A percentile compares a stretch with the other conserved stretches of the same genome.
Evolutionary conservation across 1,140 invertebrate genomes (phyloP).

Genomic region (Drosophila tristis): DNA sequence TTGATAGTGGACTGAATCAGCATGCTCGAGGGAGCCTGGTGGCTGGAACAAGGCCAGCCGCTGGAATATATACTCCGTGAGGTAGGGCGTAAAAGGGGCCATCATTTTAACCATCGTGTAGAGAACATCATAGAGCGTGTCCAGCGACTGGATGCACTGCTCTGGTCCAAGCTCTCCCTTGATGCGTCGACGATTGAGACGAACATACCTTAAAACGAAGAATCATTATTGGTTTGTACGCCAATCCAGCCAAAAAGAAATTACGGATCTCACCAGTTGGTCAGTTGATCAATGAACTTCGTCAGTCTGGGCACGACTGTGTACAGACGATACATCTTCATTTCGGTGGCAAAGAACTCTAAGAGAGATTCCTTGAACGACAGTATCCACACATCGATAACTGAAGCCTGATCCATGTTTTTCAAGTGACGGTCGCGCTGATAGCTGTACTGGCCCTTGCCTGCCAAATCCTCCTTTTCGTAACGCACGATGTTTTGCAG

Average conservation of each 20-base stretch:
- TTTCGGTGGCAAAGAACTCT: slow-evolving; percentile 95
- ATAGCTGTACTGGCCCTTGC: slow-evolving; percentile 85
- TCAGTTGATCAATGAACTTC: slow-evolving; percentile 98
- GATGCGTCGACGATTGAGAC: slow-evolving; percentile 97
- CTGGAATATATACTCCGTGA: slow-evolving; percentile 98
- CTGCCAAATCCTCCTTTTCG: slow-evolving; percentile 88
- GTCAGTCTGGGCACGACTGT: slow-evolving; percentile 97
- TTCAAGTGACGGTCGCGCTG: slow-evolving; percentile 86
- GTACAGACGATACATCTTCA: slow-evolving; percentile 97
- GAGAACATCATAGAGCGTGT: slow-evolving; percentile 95
- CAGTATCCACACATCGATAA: slow-evolving; percentile 99
- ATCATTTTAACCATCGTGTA: slow-evolving; percentile 96
- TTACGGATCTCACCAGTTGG: slow-evolving; percentile 90
- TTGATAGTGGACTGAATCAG: slow-evolving; percentile 92
- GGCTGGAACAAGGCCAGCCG: slow-evolving; percentile 86
- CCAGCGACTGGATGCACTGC: slow-evolving; percentile 93
- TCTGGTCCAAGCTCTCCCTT: slow-evolving; percentile 92
- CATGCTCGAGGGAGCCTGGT: slow-evolving; percentile 44
- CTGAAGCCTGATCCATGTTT: slow-evolving; percentile 87
- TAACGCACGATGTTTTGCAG: slow-evolving; percentile 96
- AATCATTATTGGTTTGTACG: neutral
- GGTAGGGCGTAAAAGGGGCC: slow-evolving; percentile 98
- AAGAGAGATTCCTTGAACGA: slow-evolving; percentile 98
- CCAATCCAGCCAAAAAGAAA: neutral
- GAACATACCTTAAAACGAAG: slow-evolving; percentile 88